phyloP scores from a whole-genome alignment of 2,113 vertebrate genomes.

The Triplophysa rosa region DNA sequence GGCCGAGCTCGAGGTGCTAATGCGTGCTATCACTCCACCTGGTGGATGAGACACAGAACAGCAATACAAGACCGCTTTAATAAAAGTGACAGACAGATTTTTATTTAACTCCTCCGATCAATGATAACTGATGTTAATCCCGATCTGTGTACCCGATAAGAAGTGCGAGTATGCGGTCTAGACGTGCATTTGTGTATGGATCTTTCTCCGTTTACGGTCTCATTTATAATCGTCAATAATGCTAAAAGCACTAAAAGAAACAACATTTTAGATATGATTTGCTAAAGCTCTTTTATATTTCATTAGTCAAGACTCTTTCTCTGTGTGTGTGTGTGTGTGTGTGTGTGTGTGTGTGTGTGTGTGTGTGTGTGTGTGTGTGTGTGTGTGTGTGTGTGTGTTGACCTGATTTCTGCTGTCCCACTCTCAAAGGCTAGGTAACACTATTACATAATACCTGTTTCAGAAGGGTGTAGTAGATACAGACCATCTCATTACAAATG shows the following conservation, averaged over 20 bases:
- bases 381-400: not conserved
- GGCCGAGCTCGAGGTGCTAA: conserved; percentile 88
- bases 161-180: not conserved
- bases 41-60: conserved; percentile 51
- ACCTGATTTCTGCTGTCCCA: conserved; percentile 63
- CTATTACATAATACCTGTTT: conserved; percentile 70
- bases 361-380: not conserved
- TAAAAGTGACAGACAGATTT: not conserved
- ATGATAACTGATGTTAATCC: no score
- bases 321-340: no score
- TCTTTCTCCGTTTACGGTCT: not conserved
- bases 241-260: not conserved
- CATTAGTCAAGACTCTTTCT: conserved; percentile 34
- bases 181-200: not conserved
- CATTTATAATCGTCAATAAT: not conserved
- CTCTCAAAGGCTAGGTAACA: conserved; percentile 72
- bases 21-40: conserved; percentile 95
- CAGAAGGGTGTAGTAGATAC: conserved; percentile 57
- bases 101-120: not conserved
- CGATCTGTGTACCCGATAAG: not conserved
- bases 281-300: not conserved
- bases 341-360: no score
- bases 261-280: not conserved
- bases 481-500: no score
- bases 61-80: not conserved